Base-by-base conservation (phyloP, 2,888 invertebrate species). In the Zhuqinia jingwanae region DNA sequence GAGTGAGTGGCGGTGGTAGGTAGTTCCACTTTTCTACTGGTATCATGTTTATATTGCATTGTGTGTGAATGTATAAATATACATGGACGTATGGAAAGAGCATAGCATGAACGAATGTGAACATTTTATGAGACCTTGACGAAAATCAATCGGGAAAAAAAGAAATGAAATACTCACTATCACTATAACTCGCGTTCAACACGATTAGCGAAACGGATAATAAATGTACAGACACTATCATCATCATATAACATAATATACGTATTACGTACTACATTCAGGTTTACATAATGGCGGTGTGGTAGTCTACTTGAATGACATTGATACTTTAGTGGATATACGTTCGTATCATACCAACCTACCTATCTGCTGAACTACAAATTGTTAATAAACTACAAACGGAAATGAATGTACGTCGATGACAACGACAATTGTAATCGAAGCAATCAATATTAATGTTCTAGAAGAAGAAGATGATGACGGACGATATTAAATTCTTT, bases 81-180 rank as follows among this genome's bases (percentile, higher is more conserved):
- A n/a, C 20, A 68, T 68, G 68, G 68, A 68, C 42, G 68, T 20
- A 68, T 68, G 45, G 45, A 42, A 45, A 42, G 36, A 45, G 13
- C 10, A 13, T 50, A 3, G 36, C 68, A 68, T 42, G 45, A 42
- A 77, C 30, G 36, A 22, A 76, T 58, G 77, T 77, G 77, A 77
- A 77, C 56, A 47, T 79, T 63, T 65, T 50, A 30, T 1, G 22
- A 79, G 78, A 79, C 78, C 78, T 79, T 79, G 78, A 63, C 27
- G 47, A 79, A 79, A 79, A 79, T 79, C 78, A 79, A 79, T 79
- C 47, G 78, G 78, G 78, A 79, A 79, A 77, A 79, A 36, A 76
- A 20, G 76, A 8, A 58, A 42, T 25, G 42, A 76, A 76, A 76
- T 76, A 76, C 76, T 58, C 76, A 76, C n/a, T n/a, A 76, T 42